Conservation (phyloP, 2,888 invertebrate genomes). For the Cremastobaeus sp. region DNA sequence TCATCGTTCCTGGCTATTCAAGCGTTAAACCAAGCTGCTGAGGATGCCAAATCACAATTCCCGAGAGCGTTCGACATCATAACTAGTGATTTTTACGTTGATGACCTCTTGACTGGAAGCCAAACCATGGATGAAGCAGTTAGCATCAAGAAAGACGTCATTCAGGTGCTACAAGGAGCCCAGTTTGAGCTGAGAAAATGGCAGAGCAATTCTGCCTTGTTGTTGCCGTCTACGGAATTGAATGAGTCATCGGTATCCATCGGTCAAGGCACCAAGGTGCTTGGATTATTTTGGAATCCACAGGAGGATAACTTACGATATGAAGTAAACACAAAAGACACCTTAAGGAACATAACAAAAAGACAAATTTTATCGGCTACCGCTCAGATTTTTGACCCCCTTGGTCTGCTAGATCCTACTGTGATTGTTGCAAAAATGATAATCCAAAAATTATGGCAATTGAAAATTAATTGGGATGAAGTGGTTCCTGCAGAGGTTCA, state of each 20-base stretch:
- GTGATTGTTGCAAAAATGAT: conserved; percentile 6
- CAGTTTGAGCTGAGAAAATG: conserved; percentile 3
- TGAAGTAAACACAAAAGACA: neutral
- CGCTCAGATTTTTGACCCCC: conserved; percentile 8
- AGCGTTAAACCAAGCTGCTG: conserved; percentile 43
- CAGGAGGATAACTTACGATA: neutral
- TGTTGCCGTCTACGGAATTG: neutral
- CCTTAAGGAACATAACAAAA: neutral
- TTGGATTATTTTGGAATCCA: neutral
- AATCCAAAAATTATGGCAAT: conserved; percentile 12
- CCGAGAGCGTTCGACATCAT: neutral
- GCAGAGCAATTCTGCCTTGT: neutral
- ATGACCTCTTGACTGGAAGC: conserved; percentile 2
- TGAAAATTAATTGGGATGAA: conserved; percentile 5
- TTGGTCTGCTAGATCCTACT: conserved; percentile 9
- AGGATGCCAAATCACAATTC: conserved; percentile 16
- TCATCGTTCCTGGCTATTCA: conserved; percentile 61
- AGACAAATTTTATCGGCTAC: neutral
- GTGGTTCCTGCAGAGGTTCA: neutral
- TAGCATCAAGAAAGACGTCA: neutral
- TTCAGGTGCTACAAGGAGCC: neutral
- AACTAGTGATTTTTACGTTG: conserved; percentile 2
- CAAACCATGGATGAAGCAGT: neutral
- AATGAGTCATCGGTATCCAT: neutral
- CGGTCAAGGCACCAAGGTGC: neutral